Evolutionary conservation across 2,888 invertebrate genomes (phyloP), one percentile per base, ranked within the genome.

Genomic region (Sesamia inferens): DNA sequence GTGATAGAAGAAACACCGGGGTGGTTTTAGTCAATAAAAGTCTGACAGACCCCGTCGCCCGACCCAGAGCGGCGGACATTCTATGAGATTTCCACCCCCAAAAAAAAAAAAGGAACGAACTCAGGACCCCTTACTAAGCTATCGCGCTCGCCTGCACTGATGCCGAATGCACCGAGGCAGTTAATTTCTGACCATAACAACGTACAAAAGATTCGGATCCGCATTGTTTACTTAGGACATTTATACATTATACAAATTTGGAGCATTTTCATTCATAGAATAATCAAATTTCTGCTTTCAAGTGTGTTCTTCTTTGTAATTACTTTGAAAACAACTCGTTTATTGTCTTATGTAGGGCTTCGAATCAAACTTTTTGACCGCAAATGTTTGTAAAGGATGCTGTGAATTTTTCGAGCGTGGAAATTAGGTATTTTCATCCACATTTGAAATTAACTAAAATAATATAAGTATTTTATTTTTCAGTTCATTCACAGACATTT

Each of bases 321-420:
- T 54, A 54, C n/a, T 54, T 11, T 42, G 11, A 54, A 54, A n/a
- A 11, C 10, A 22, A 16, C 16, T 47, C 11, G 16, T 42, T 58
- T 31, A 19, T 31, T 58, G 5, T 19, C 1, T 2, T n/a, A 8
- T n/a, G 14, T 19, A 54, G 16, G 10, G 16, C 39, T 39, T 11
- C 10, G 48, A 24, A 16, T n/a, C 2, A 65, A 42, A 57, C 24
- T 24, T 8, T 67, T 7, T n/a, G n/a, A 22, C 58, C 13, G 8
- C 42, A 58, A 55, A 24, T 67, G 19, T 42, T 67, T 67, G 24
- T 44, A 42, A 67, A 67, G 42, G 67, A 24, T 57, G 5, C 13
- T 14, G 24, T 14, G 44, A 19, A 55, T 8, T 58, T 58, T 58
- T 66, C 24, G 8, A 3, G 44, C 24, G 24, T 58, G 14, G 24